These are phyloP conservation scores for Arenaria interpres DNA, from an alignment of 2,113 vertebrate genomes.

Conservation along the genomic window DNA sequence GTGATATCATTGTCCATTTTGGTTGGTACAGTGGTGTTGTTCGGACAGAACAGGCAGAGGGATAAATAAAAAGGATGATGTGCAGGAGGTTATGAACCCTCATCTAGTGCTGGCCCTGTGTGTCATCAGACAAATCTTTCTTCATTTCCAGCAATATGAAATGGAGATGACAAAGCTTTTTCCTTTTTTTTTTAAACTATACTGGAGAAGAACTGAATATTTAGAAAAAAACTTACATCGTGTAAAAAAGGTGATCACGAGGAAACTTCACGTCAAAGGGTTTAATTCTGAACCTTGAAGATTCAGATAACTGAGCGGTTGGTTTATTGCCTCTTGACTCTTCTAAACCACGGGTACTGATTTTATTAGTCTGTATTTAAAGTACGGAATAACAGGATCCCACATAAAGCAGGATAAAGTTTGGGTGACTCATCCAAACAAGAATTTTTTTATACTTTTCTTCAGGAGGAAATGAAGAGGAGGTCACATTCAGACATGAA, in stretches of 20 bases:
- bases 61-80: neutral
- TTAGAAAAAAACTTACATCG: neutral
- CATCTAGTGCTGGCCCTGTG: neutral
- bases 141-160: neutral
- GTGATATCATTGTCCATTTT: neutral
- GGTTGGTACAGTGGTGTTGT: neutral
- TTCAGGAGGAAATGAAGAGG: neutral
- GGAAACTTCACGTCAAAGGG: neutral
- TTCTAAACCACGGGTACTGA: neutral
- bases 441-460: neutral
- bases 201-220: neutral
- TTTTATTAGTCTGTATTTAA: conserved; percentile 2
- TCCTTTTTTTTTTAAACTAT: neutral
- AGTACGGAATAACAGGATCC: neutral
- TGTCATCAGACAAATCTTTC: neutral
- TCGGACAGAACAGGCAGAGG: neutral
- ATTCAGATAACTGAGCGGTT: neutral
- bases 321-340: neutral
- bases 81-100: neutral
- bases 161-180: neutral
- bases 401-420: neutral
- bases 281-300: neutral
- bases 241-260: neutral
- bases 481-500: neutral
- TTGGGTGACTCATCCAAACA: conserved; percentile 9